Base-by-base conservation (phyloP, 1,140 invertebrate genomes). In the Drosophila miranda region DNA sequence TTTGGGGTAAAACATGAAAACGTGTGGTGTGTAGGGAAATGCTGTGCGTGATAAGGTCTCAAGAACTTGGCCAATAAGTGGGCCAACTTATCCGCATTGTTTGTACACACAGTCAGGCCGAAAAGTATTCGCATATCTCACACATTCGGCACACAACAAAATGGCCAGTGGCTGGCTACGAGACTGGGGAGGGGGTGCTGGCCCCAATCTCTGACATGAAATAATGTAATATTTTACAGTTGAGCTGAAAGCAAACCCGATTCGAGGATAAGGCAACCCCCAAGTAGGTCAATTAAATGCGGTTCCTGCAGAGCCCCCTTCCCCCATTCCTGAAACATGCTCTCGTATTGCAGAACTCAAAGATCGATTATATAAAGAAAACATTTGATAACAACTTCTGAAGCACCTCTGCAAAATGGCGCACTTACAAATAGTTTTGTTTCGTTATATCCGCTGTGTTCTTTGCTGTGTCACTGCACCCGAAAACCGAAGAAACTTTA, bases 241-340 rank as follows among this genome's bases (percentile, higher is more conserved):
- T 64, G 16, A 70, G 46, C 78, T 57, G 38, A 61, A 56, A 66
- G 76, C 63, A 84, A 76, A 63, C 73, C 62, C 72, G 70, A 60
- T 62, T 61, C 57, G 61, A 21, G 73, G 76, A 78, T 78, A 78
- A 75, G 59, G 45, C 21, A 9, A 38, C 46, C 38, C 43, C 60
- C 82, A 87, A 87, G 59, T 87, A 61, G 82, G 83, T 87, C 82
- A 87, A 87, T 88, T 75, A 78, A 82, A 87, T 88, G 82, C 82
- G 82, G 59, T 58, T 46, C 60, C 59, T 51, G 57, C 52, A 75
- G 51, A 55, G 51, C 42, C 2, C 16, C 28, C 30, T 49, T 4
- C 16, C 21, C 30, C 50, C 68, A 63, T 57, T 57, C 60, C 71
- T 53, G 53, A 19, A 43, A 43, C 14, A n/a, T 30, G 48, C 34